Evolutionary conservation across 2,797 vertebrate species (phyloP), one percentile per base, ranked within the genome.

Genomic region (Hyperoplus lanceolatus): DNA sequence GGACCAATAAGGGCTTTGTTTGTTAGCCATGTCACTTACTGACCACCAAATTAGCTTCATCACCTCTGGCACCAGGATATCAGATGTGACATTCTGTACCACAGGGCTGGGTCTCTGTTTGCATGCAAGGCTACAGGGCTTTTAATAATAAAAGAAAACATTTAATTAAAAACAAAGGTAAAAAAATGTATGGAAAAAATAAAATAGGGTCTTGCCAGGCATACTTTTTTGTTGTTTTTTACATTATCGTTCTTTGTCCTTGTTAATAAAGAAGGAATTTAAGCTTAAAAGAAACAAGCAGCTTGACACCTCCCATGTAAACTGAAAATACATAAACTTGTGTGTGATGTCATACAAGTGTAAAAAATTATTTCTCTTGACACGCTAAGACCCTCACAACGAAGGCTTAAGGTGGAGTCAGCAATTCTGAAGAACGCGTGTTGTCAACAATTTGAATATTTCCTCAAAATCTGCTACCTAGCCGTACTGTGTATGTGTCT

Each of bases 41-140:
- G 91, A 93, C 92, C 94, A 88, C 89, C 90, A 92, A 94, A 94
- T 94, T 94, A 93, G 92, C 91, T 91, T 94, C 90, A 93, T 94
- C 91, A 94, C 93, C 94, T 90, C 90, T 93, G 92, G 93, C 91
- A 93, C 82, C 81, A 75, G 75, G 89, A 95, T 90, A 94, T 93
- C 43, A 49, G 84, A 92, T 90, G 89, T 94, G 94, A 95, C 94
- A 94, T 89, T 75, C 74, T 77, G 75, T 58, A 87, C 91, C 87
- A 79, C 69, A 15, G 90, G 93, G 93, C 87, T 55, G 70, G 64
- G 77, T 70, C 80, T 83, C 65, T 89, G 86, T 90, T 89, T 89
- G 85, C 89, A 85, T 87, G 76, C 63, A 2, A 71, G 67, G 71
- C 87, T 70, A 13, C 13, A 69, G 79, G 83, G 74, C 58, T 73